Evolutionary conservation across 1,140 invertebrate genomes (phyloP).

Genomic region (Cardiocondyla obscurior): DNA sequence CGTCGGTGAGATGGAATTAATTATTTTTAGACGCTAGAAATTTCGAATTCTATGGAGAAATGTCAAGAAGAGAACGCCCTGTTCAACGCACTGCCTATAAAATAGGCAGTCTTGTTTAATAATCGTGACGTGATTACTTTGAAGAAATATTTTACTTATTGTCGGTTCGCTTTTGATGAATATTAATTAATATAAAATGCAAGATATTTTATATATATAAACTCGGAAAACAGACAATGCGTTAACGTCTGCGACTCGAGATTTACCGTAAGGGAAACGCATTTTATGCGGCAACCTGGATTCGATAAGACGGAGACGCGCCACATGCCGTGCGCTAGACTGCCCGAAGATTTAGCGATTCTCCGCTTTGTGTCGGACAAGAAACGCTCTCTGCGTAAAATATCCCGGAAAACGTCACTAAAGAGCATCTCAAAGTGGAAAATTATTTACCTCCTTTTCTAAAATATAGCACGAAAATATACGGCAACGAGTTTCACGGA

Average conservation of each 20-base stretch:
- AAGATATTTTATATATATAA: too few relatives aligned
- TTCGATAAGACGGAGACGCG: neutral
- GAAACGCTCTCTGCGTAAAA: neutral
- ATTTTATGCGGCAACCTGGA: neutral
- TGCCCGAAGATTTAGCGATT: neutral
- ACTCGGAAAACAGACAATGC: neutral
- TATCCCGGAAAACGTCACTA: neutral
- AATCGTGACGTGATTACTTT: too few relatives aligned
- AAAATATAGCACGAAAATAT: neutral
- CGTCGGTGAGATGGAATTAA: too few relatives aligned
- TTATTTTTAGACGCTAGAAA: too few relatives aligned
- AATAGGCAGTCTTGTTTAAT: neutral
- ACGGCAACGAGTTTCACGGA: neutral
- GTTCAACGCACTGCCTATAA: neutral
- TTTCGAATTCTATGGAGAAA: neutral
- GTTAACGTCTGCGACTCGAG: slow-evolving; percentile 28
- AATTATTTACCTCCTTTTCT: neutral
- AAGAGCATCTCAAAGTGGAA: neutral
- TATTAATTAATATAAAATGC: too few relatives aligned
- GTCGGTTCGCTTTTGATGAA: too few relatives aligned
- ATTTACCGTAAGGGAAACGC: slow-evolving; percentile 14
- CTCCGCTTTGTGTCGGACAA: neutral
- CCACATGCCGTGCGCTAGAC: neutral
- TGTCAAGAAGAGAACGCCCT: neutral
- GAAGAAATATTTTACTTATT: too few relatives aligned